These are phyloP conservation scores for Ceratosolen solmsi DNA, from an alignment of 1,140 invertebrate species.

Conservation along the genomic window DNA sequence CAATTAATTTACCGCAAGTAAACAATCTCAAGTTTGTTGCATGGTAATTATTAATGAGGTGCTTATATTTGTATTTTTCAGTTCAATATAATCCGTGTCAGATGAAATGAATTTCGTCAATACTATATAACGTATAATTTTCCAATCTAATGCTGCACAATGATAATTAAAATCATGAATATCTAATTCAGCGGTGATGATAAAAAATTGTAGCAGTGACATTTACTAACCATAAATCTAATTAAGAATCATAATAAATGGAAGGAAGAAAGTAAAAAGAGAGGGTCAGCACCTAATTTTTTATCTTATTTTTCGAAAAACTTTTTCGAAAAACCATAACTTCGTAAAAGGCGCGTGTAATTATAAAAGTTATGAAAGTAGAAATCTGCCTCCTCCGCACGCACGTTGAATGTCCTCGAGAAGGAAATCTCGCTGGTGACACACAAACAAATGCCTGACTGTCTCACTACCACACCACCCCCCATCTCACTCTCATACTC, in stretches of 20 bases:
- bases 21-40: background rate
- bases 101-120: background rate
- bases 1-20: background rate
- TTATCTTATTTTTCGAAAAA: no score
- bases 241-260: background rate
- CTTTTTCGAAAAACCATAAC: background rate
- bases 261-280: no score
- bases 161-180: no score
- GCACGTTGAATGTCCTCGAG: background rate
- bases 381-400: background rate
- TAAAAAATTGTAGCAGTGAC: no score
- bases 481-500: background rate
- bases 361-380: conserved; percentile 35
- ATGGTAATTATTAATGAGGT: background rate
- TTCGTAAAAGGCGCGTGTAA: background rate
- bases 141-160: background rate
- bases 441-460: background rate
- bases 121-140: background rate
- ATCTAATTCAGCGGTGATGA: no score
- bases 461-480: no score
- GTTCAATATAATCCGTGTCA: background rate
- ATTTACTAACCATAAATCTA: background rate
- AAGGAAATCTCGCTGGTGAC: background rate
- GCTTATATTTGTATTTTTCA: background rate
- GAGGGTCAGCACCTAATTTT: no score